A percentile compares a stretch with the other conserved stretches of the same genome.
Conservation (phyloP, 2,113 vertebrate genomes). For the Chascanopsetta lugubris region DNA sequence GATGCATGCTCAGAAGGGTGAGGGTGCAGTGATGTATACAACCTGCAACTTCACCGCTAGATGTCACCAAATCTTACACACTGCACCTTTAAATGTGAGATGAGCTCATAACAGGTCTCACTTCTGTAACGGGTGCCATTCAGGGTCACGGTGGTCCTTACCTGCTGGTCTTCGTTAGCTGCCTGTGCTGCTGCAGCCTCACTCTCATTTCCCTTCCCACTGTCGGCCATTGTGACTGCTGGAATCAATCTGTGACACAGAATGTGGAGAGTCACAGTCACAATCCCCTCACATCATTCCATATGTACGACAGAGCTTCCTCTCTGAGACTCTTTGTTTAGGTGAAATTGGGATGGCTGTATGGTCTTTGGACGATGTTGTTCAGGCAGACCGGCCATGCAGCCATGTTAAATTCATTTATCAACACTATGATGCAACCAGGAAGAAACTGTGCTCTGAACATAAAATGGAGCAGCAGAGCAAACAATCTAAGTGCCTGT, state of each 20-base stretch:
- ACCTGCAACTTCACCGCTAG: no score
- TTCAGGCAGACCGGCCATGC: constrained; percentile 23
- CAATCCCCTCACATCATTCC: constrained; percentile 31
- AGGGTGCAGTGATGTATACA: no score
- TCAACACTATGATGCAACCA: constrained; percentile 67
- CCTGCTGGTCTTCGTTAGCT: constrained; percentile 75
- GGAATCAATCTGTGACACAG: constrained; percentile 59
- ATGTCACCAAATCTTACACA: no score
- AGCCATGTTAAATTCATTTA: constrained; percentile 58
- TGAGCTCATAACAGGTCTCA: constrained; percentile 15
- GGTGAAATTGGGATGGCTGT: constrained; percentile 27
- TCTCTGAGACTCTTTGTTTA: constrained; percentile 37
- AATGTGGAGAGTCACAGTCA: constrained; percentile 43
- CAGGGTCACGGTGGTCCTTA: constrained; percentile 57
- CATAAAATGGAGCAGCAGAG: constrained; percentile 21
- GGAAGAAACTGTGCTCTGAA: constrained; percentile 51
- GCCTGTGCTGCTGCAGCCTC: constrained; percentile 46
- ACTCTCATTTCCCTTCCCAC: constrained; percentile 52
- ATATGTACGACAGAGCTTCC: constrained; percentile 37
- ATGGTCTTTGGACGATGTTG: constrained; percentile 34
- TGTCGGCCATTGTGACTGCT: constrained; percentile 75
- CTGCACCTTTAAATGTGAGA: no score
- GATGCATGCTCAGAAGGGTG: no score
- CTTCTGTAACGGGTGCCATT: constrained; percentile 32
- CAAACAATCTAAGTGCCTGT: constrained; percentile 15